phyloP scores from a whole-genome alignment of 1,140 invertebrate genomes.

The Tyrophagus putrescentiae region DNA sequence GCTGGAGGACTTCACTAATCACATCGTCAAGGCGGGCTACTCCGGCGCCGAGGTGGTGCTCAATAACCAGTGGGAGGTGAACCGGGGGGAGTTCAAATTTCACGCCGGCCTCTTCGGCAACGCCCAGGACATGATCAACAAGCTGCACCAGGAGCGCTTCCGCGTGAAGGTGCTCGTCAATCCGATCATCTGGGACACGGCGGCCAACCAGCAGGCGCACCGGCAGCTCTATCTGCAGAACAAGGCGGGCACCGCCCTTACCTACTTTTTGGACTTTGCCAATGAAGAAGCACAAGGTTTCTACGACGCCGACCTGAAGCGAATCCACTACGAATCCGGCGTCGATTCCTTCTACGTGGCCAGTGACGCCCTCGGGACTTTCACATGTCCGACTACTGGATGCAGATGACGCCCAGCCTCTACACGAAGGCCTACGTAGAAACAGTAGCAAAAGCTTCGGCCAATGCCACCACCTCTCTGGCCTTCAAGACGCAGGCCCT shows the following conservation, averaged over 20 bases:
- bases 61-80: background rate
- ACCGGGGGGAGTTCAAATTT: background rate
- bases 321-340: slow-evolving; percentile 43
- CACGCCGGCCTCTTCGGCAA: background rate
- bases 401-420: slow-evolving; percentile 43
- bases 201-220: background rate
- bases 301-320: slow-evolving; percentile 48
- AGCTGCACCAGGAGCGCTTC: background rate
- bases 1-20: background rate
- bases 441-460: slow-evolving; percentile 46
- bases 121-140: background rate
- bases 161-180: background rate
- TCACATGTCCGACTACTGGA: slow-evolving; percentile 25
- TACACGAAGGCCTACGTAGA: slow-evolving; percentile 49
- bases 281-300: slow-evolving; percentile 53
- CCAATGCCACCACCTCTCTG: slow-evolving; percentile 52
- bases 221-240: background rate
- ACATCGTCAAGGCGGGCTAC: background rate
- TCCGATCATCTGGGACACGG: background rate
- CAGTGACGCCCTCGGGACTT: slow-evolving; percentile 44
- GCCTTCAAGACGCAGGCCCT: slow-evolving; percentile 51
- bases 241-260: background rate
- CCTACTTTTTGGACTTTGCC: slow-evolving; percentile 52
- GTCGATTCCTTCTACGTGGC: slow-evolving; percentile 85
- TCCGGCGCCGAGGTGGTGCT: background rate